phyloP scores from a whole-genome alignment of 2,888 invertebrate genomes.

The Antheraea assamensis region DNA sequence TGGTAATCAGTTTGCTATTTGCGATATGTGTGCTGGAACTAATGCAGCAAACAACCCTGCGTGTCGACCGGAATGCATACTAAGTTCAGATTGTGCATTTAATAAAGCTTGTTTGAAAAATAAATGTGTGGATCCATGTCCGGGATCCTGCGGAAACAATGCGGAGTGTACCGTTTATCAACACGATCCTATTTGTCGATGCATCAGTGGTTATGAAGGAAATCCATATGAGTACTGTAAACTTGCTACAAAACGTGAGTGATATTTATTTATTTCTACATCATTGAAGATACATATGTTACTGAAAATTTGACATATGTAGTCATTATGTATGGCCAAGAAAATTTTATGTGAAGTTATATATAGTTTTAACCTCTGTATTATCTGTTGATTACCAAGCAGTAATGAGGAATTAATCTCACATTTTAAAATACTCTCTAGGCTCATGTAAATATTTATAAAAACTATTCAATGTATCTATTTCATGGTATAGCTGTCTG shows the following conservation, averaged over 20 bases:
- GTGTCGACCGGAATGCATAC: conserved; percentile 92
- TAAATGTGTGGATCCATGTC: conserved; percentile 89
- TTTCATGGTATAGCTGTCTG: no score
- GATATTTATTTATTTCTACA: conserved; percentile 22
- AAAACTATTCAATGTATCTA: no score
- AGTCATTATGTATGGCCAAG: no score
- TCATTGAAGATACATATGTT: conserved; percentile 7
- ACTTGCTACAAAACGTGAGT: conserved; percentile 80
- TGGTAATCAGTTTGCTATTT: conserved; percentile 89
- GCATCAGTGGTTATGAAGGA: conserved; percentile 85
- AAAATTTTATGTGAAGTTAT: no score
- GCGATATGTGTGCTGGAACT: conserved; percentile 88
- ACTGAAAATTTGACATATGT: background rate
- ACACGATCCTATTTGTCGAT: conserved; percentile 88
- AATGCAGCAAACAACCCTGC: conserved; percentile 86
- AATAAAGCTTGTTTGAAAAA: conserved; percentile 89
- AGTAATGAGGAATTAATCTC: no score
- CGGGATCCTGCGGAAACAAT: conserved; percentile 89
- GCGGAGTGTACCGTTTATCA: conserved; percentile 87
- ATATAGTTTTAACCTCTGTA: no score
- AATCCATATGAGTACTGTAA: conserved; percentile 91
- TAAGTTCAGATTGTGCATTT: conserved; percentile 90
- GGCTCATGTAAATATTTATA: no score
- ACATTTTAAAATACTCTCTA: no score
- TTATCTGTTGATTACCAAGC: no score